phyloP scores from a whole-genome alignment of 1,140 invertebrate species.

The Rhopalosiphum padi region DNA sequence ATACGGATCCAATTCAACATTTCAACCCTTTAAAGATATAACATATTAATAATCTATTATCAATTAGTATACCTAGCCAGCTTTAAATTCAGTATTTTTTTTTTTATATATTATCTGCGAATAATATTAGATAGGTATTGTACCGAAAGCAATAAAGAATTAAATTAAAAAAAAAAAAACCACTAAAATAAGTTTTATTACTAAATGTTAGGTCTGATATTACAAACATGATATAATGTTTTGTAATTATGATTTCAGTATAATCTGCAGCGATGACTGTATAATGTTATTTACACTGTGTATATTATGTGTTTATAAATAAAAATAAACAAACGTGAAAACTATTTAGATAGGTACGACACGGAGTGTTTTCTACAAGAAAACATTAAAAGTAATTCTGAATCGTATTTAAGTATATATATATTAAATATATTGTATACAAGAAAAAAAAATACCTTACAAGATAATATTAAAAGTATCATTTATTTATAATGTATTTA shows the following conservation, averaged over 20 bases:
- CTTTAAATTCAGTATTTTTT: too few species aligned
- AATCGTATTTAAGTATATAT: neutral
- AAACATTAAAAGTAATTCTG: neutral
- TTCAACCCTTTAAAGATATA: too few species aligned
- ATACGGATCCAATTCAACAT: neutral
- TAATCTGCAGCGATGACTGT: neutral
- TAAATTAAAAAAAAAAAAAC: neutral
- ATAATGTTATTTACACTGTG: neutral
- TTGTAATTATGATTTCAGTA: neutral
- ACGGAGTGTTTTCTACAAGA: neutral
- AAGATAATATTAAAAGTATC: neutral
- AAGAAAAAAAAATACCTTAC: neutral
- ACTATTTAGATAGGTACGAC: neutral
- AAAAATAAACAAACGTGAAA: neutral
- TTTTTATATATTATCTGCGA: too few species aligned
- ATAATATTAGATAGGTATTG: too few species aligned
- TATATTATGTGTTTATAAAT: neutral
- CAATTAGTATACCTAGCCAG: neutral
- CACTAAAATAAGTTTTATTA: neutral
- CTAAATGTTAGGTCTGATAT: neutral
- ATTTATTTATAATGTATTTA: neutral
- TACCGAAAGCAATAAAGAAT: neutral
- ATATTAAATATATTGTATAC: too few species aligned
- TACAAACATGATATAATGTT: neutral
- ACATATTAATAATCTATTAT: neutral